These are phyloP conservation scores for Steinernema scapterisci DNA, from an alignment of 2,888 invertebrate species.

Conservation along the genomic window DNA sequence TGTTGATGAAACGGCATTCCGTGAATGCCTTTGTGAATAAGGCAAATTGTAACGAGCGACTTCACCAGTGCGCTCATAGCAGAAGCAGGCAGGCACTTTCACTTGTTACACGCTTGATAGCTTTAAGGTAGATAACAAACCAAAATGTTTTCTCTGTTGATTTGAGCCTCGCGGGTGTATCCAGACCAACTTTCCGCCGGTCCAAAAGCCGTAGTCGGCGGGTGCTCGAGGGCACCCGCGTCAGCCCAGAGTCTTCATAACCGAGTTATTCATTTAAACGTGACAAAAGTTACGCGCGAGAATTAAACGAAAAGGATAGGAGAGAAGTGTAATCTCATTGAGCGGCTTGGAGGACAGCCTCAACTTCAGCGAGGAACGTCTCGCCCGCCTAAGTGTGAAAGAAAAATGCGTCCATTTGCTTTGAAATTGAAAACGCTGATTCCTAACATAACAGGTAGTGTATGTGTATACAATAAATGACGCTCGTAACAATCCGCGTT, in stretches of 20 bases:
- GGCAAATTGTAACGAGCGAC: background rate
- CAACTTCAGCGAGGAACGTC: background rate
- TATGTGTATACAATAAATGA: conserved; percentile 6
- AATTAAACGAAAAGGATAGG: too few relatives aligned
- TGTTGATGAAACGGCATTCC: too few relatives aligned
- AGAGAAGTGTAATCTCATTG: too few relatives aligned
- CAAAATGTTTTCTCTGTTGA: conserved; percentile 1
- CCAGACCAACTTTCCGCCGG: too few relatives aligned
- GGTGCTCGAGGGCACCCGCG: too few relatives aligned
- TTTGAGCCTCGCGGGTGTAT: background rate
- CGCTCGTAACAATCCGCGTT: conserved; percentile 13
- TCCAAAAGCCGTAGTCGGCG: too few relatives aligned
- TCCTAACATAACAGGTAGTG: background rate
- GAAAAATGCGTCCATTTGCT: background rate
- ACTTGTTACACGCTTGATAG: conserved; percentile 13
- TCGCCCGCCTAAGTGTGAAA: background rate
- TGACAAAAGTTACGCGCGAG: background rate
- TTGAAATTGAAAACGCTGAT: background rate
- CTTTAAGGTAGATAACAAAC: conserved; percentile 19
- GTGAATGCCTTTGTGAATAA: too few relatives aligned
- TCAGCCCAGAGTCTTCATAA: background rate
- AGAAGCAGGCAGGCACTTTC: conserved; percentile 7
- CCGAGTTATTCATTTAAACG: conserved; percentile 12
- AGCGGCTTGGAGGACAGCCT: background rate
- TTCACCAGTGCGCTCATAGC: background rate